phyloP scores from a whole-genome alignment of 2,888 invertebrate species.

The Orthonevra nobilis region DNA sequence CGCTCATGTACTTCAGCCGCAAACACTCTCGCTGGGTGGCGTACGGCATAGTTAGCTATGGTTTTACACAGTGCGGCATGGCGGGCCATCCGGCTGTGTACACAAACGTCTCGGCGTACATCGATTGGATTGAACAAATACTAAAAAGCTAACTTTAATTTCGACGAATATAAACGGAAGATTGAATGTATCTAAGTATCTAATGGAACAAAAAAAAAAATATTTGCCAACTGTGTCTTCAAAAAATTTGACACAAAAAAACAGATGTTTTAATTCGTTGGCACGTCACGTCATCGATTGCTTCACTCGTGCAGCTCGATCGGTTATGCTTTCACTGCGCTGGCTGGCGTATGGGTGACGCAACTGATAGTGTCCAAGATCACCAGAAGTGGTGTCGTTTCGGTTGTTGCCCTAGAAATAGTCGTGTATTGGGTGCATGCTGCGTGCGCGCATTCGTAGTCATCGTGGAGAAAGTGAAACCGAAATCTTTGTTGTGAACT shows the following conservation, averaged over 20 bases:
- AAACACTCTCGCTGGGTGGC: slow-evolving; percentile 82
- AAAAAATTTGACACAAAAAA: slow-evolving; percentile 28
- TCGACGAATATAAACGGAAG: slow-evolving; percentile 27
- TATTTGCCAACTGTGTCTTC: slow-evolving; percentile 37
- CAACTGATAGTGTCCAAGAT: slow-evolving; percentile 23
- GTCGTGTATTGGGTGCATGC: not conserved
- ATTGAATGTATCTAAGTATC: slow-evolving; percentile 45
- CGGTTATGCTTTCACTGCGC: slow-evolving; percentile 24
- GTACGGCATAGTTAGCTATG: slow-evolving; percentile 86
- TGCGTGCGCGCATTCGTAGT: slow-evolving; percentile 5
- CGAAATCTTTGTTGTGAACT: slow-evolving; percentile 48
- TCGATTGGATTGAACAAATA: slow-evolving; percentile 83
- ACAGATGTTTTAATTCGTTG: slow-evolving; percentile 25
- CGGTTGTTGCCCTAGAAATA: slow-evolving; percentile 53
- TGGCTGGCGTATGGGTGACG: not conserved
- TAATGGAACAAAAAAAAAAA: slow-evolving; percentile 36
- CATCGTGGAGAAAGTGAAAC: slow-evolving; percentile 53
- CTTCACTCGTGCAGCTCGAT: not conserved
- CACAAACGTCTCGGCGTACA: slow-evolving; percentile 83
- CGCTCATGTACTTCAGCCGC: slow-evolving; percentile 83
- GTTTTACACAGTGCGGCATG: slow-evolving; percentile 84
- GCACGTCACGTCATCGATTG: slow-evolving; percentile 38
- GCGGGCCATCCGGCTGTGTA: slow-evolving; percentile 87
- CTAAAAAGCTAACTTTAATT: slow-evolving; percentile 54
- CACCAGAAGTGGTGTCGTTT: slow-evolving; percentile 4